These are phyloP conservation scores for Sitodiplosis mosellana DNA, from an alignment of 1,140 invertebrate species.

Conservation along the genomic window DNA sequence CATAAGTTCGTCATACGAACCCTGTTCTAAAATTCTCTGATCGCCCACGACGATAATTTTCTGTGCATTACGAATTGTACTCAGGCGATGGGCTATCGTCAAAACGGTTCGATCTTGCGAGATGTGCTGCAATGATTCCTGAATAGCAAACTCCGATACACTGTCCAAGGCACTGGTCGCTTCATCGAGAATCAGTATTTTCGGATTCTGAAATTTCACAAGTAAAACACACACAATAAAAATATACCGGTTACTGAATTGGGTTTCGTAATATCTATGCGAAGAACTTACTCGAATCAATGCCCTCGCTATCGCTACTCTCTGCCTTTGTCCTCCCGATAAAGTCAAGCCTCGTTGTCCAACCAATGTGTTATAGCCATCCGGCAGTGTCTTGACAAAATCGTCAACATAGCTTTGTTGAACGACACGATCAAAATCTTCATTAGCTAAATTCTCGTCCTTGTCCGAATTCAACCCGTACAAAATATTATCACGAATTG, in stretches of 20 bases:
- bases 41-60: slow-evolving; percentile 74
- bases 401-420: slow-evolving; percentile 63
- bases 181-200: slow-evolving; percentile 71
- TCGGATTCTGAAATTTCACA: slow-evolving; percentile 45
- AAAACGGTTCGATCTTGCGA: slow-evolving; percentile 72
- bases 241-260: too few species aligned
- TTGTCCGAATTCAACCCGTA: slow-evolving; percentile 45
- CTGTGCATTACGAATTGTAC: slow-evolving; percentile 80
- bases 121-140: slow-evolving; percentile 67
- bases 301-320: slow-evolving; percentile 79
- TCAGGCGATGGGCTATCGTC: slow-evolving; percentile 83
- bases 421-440: slow-evolving; percentile 37
- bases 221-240: slow-evolving; percentile 9
- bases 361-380: slow-evolving; percentile 57
- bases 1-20: slow-evolving; percentile 55
- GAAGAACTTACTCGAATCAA: slow-evolving; percentile 63
- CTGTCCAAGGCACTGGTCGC: slow-evolving; percentile 84
- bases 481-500: slow-evolving; percentile 67
- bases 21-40: slow-evolving; percentile 66
- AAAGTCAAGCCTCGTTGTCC: slow-evolving; percentile 66
- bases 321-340: slow-evolving; percentile 71
- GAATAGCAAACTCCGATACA: slow-evolving; percentile 74
- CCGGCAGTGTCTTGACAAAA: slow-evolving; percentile 51
- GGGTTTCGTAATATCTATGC: too few species aligned
- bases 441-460: slow-evolving; percentile 25